Evolutionary conservation across 2,797 vertebrate genomes (phyloP).

Genomic region (Denticeps clupeoides): DNA sequence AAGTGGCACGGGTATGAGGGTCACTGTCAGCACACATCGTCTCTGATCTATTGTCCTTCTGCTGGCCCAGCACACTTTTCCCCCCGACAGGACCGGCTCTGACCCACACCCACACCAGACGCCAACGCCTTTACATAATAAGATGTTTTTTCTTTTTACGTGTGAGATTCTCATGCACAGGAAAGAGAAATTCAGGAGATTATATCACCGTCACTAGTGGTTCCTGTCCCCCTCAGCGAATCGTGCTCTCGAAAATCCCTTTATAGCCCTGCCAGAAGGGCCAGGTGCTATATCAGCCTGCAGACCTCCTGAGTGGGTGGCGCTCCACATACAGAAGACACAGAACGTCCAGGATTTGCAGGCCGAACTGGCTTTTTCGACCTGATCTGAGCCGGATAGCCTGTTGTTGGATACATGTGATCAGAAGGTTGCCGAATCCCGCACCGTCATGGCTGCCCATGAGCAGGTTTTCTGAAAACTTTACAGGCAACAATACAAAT

Average conservation of each 20-base stretch:
- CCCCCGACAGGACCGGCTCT: no score
- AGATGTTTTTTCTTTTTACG: no score
- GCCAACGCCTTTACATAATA: no score
- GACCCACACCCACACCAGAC: no score
- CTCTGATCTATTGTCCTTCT: constrained; percentile 26
- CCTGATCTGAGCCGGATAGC: no score
- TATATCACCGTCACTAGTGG: neutral
- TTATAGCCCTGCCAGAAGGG: neutral
- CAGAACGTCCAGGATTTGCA: no score
- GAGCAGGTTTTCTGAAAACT: neutral
- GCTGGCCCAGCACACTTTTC: constrained; percentile 17
- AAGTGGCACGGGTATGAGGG: constrained; percentile 40
- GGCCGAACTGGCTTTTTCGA: no score
- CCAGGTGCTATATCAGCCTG: neutral
- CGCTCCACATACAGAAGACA: no score
- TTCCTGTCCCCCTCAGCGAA: neutral
- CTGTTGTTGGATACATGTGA: no score
- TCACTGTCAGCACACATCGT: constrained; percentile 37
- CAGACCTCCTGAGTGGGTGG: no score
- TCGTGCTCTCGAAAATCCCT: neutral
- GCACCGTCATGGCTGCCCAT: neutral
- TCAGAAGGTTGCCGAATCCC: no score
- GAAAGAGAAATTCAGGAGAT: neutral
- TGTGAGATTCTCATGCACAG: no score
- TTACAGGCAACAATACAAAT: neutral